phyloP scores from a whole-genome alignment of 2,888 invertebrate species.

The Cabera pusaria region DNA sequence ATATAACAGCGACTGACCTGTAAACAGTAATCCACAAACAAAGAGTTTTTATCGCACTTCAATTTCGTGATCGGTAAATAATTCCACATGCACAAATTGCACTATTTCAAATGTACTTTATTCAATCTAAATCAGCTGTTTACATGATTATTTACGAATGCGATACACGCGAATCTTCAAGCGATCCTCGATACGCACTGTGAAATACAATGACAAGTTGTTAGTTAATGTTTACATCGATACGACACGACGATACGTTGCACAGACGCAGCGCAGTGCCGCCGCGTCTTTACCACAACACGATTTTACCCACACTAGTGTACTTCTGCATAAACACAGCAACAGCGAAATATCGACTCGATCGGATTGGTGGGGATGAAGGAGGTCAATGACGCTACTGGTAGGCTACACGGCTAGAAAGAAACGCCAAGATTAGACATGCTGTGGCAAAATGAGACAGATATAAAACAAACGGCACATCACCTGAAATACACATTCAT shows the following conservation, averaged over 20 bases:
- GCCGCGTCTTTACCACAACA: conserved; percentile 39
- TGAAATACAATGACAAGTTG: conserved; percentile 65
- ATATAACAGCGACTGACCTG: conserved; percentile 28
- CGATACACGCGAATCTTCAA: conserved; percentile 53
- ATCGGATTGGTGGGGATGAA: conserved; percentile 59
- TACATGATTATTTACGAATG: conserved; percentile 49
- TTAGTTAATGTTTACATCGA: conserved; percentile 74
- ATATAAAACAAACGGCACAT: conserved; percentile 51
- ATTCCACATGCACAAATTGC: conserved; percentile 36
- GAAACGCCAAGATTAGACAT: conserved; percentile 33
- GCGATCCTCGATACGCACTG: conserved; percentile 64
- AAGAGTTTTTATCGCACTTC: conserved; percentile 16
- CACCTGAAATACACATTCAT: conserved; percentile 1
- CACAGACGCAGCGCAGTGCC: no score
- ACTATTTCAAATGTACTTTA: conserved; percentile 31
- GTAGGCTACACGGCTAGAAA: conserved; percentile 40
- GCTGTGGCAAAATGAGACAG: conserved; percentile 38
- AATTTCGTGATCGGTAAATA: conserved; percentile 1
- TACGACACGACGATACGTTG: conserved; percentile 42
- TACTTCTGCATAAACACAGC: conserved; percentile 32
- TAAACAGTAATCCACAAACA: conserved; percentile 30
- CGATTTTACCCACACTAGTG: conserved; percentile 58
- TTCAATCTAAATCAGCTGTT: conserved; percentile 60
- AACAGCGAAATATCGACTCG: conserved; percentile 59
- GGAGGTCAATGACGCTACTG: conserved; percentile 71